phyloP scores from a whole-genome alignment of 2,113 vertebrate genomes.

The Microcebus jonahi region DNA sequence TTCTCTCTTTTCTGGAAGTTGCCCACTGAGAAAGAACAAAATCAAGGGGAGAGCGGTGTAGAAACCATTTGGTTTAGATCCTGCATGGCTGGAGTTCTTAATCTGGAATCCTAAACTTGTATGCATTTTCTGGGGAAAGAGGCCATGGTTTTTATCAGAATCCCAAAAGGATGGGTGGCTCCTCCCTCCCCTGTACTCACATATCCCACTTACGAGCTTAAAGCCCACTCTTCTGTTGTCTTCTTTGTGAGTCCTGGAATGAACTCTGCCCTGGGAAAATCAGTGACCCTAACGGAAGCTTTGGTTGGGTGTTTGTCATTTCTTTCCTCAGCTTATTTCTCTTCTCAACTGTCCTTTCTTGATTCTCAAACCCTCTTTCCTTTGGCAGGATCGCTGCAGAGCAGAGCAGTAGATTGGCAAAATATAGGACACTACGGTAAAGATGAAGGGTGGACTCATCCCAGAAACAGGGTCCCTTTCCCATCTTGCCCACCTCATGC shows the following conservation, averaged over 20 bases:
- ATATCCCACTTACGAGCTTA: not conserved
- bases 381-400: slow-evolving; percentile 98
- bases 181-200: accelerated
- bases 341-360: slow-evolving; percentile 82
- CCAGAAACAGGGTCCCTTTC: slow-evolving; percentile 92
- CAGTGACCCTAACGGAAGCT: slow-evolving; percentile 77
- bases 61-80: not conserved
- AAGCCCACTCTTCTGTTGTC: not conserved
- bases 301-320: slow-evolving; percentile 81
- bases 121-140: not conserved
- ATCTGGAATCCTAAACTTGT: not conserved
- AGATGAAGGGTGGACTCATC: slow-evolving; percentile 84
- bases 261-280: not conserved
- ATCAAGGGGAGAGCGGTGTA: not conserved
- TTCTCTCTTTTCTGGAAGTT: slow-evolving; percentile 39
- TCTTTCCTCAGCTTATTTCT: slow-evolving; percentile 78
- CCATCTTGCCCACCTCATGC: slow-evolving; percentile 80
- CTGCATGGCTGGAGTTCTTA: not conserved
- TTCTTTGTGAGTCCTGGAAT: not conserved
- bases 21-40: not conserved
- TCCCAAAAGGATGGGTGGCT: not conserved
- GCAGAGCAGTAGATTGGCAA: slow-evolving; percentile 99
- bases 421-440: slow-evolving; percentile 99
- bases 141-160: not conserved
- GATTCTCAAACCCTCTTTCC: slow-evolving; percentile 88